These are phyloP conservation scores for Craniophora ligustri DNA, from an alignment of 2,888 invertebrate species.

Conservation along the genomic window DNA sequence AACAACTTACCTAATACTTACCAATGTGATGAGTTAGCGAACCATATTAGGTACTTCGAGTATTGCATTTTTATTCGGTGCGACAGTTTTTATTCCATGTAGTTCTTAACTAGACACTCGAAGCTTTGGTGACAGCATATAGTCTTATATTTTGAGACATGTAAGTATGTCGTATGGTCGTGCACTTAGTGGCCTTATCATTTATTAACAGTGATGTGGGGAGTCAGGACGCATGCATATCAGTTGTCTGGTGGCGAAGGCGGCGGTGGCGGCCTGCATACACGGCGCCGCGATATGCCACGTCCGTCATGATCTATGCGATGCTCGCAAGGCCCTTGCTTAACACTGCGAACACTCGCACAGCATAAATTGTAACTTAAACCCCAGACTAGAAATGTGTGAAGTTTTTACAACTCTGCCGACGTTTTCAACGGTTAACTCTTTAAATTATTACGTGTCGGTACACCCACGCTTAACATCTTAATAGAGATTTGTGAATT, in stretches of 20 bases:
- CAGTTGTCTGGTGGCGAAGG: slow-evolving; percentile 40
- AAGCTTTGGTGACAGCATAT: neutral
- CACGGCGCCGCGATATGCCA: slow-evolving; percentile 80
- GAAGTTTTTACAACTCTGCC: slow-evolving; percentile 79
- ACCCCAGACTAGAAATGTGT: slow-evolving; percentile 77
- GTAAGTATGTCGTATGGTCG: slow-evolving; percentile 16
- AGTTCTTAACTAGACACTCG: slow-evolving; percentile 3
- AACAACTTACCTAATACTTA: slow-evolving; percentile 19
- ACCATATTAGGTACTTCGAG: slow-evolving; percentile 30
- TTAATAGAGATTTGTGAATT: slow-evolving; percentile 68
- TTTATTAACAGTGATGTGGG: slow-evolving; percentile 47
- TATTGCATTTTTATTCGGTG: slow-evolving; percentile 14
- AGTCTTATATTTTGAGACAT: slow-evolving; percentile 1
- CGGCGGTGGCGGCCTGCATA: slow-evolving; percentile 69
- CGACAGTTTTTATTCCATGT: slow-evolving; percentile 6
- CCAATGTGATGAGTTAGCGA: slow-evolving; percentile 28
- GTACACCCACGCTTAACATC: slow-evolving; percentile 66
- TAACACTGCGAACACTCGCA: slow-evolving; percentile 76
- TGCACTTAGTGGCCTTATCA: slow-evolving; percentile 40
- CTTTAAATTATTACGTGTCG: slow-evolving; percentile 79
- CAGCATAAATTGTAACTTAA: slow-evolving; percentile 83
- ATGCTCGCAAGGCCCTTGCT: slow-evolving; percentile 79
- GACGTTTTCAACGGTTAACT: slow-evolving; percentile 73
- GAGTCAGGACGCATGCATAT: slow-evolving; percentile 44
- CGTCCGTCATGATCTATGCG: slow-evolving; percentile 80